These are phyloP conservation scores for Portunus trituberculatus DNA, from an alignment of 1,140 invertebrate genomes.

Conservation along the genomic window DNA sequence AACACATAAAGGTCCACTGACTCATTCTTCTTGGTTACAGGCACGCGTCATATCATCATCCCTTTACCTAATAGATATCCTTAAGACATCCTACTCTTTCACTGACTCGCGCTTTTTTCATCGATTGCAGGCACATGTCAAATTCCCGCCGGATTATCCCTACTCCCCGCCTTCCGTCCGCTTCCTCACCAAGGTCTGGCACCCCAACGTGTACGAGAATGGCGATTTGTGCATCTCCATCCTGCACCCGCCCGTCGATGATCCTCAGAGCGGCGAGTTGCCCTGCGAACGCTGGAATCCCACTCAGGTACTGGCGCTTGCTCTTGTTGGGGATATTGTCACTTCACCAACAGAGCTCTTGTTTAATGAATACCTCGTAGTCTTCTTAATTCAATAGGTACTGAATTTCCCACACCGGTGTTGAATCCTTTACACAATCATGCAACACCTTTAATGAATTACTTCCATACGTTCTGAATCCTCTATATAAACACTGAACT, in stretches of 20 bases:
- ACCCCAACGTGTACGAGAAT: conserved; percentile 99
- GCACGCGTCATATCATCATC: no score
- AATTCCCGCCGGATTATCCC: conserved; percentile 98
- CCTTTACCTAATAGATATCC: no score
- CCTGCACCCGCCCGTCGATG: conserved; percentile 98
- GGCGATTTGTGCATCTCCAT: conserved; percentile 99
- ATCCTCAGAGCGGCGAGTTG: conserved; percentile 98
- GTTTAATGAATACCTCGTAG: background rate
- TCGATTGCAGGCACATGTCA: conserved; percentile 92
- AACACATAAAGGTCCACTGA: no score
- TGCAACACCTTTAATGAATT: no score
- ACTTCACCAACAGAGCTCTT: background rate
- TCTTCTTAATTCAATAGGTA: background rate
- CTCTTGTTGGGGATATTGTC: no score
- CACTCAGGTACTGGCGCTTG: conserved; percentile 86
- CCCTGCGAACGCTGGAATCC: conserved; percentile 99
- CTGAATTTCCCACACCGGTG: background rate
- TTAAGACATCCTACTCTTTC: no score
- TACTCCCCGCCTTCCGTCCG: conserved; percentile 98
- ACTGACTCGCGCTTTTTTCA: no score
- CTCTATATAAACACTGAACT: no score
- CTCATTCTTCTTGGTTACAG: no score
- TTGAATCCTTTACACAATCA: no score
- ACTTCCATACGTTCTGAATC: no score
- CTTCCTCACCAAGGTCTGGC: conserved; percentile 99